Conservation (phyloP, 2,113 vertebrate genomes). For the Thalassoma bifasciatum region DNA sequence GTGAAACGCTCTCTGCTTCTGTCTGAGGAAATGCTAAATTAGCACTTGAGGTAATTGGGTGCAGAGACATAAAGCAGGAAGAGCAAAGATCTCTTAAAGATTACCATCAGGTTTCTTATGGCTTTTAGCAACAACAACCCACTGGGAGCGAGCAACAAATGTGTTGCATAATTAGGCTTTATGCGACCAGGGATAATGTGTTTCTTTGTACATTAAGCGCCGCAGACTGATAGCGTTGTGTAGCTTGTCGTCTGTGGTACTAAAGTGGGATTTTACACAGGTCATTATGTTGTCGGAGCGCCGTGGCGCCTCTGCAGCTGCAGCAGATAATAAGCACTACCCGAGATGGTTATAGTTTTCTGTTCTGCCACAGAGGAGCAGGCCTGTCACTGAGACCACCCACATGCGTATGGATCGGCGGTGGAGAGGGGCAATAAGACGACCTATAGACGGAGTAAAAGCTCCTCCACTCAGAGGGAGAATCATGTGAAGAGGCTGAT, state of each 20-base stretch:
- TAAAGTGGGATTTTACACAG: conserved; percentile 19
- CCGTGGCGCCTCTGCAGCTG: conserved; percentile 14
- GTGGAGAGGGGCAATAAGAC: background rate
- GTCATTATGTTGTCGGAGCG: conserved; percentile 19
- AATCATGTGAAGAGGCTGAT: background rate
- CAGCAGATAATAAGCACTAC: conserved; percentile 21
- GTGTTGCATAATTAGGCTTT: background rate
- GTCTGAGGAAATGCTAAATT: background rate
- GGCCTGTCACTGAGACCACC: conserved; percentile 12
- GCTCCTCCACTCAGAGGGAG: conserved; percentile 9
- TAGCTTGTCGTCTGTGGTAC: conserved; percentile 5
- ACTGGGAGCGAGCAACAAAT: conserved; percentile 15
- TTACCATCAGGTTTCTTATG: background rate
- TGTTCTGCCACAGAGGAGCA: conserved; percentile 6
- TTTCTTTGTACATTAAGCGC: conserved; percentile 5
- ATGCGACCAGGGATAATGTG: background rate
- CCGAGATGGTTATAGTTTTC: conserved; percentile 15
- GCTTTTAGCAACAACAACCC: background rate
- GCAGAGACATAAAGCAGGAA: background rate
- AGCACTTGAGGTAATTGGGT: conserved; percentile 20
- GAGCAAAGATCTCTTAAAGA: background rate
- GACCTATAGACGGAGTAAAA: conserved; percentile 3
- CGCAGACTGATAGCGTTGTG: background rate
- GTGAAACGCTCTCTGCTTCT: background rate
- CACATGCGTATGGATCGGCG: conserved; percentile 2